A percentile compares a stretch with the other conserved stretches of the same genome.
phyloP scores from a whole-genome alignment of 2,888 invertebrate species.

The Perithous albicinctus region DNA sequence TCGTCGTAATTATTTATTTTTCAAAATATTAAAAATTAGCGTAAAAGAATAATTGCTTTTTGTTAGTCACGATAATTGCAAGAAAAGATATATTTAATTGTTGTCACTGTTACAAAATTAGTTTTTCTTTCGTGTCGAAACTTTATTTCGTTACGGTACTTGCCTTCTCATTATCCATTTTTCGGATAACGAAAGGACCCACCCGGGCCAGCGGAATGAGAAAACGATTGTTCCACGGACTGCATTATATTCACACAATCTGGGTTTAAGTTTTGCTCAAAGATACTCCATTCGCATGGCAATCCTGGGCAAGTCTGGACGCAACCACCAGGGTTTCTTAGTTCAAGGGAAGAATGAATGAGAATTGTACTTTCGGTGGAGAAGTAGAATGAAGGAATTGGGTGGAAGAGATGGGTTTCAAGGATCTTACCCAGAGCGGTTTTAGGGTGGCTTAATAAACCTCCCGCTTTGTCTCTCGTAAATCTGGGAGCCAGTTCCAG shows the following conservation, averaged over 20 bases:
- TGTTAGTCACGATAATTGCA: too few species aligned
- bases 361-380: constrained; percentile 12
- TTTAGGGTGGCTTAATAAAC: constrained; percentile 74
- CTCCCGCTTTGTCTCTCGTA: constrained; percentile 73
- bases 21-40: too few species aligned
- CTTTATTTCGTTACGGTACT: constrained; percentile 72
- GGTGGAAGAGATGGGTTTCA: constrained; percentile 18
- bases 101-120: too few species aligned
- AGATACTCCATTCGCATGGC: constrained; percentile 17
- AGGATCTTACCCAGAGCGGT: constrained; percentile 20
- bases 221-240: constrained; percentile 58
- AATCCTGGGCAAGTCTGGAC: constrained; percentile 11
- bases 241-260: constrained; percentile 16
- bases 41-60: too few species aligned
- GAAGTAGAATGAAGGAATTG: constrained; percentile 28
- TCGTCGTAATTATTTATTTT: too few species aligned
- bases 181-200: constrained; percentile 62
- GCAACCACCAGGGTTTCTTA: constrained; percentile 6
- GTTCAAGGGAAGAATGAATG: constrained; percentile 10
- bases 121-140: constrained; percentile 70
- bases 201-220: constrained; percentile 39
- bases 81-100: too few species aligned
- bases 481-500: constrained; percentile 67
- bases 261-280: constrained; percentile 39
- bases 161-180: constrained; percentile 69